Evolutionary conservation across 1,140 invertebrate species (phyloP), one percentile per base, ranked within the genome.

Genomic region (Drosophila willistoni): DNA sequence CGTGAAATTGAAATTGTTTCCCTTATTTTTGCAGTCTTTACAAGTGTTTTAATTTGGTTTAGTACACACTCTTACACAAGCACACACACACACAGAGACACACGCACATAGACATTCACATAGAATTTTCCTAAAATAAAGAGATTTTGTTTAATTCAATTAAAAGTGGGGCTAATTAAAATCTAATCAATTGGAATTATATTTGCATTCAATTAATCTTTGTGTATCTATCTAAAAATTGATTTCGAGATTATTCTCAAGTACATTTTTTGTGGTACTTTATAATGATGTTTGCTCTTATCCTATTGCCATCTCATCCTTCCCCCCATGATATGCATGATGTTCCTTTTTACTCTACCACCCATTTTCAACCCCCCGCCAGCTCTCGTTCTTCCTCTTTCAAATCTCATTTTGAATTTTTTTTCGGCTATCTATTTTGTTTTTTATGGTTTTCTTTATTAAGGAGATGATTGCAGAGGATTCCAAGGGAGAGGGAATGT

Each of bases 281-380:
- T 51, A 51, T 51, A 51, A 51, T 51, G 44, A 22, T 51, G 44
- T 51, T 51, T 51, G 17, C 44, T 51, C 44, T 51, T 51, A 51
- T 51, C 44, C 44, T 12, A 19, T 12, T 51, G 44, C 44, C 44
- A 51, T 51, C 19, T 51, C 13, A 51, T 51, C 17, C 44, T 51
- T 12, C 36, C 34, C 33, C 34, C 34, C 34, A 29, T 6, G 34
- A 36, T 47, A 47, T 17, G 2, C 14, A 47, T 47, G 17, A 47
- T 47, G 44, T 7, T 17, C 17, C 44, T 51, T 9, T 51, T 22
- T 51, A 4, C 44, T 22, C 36, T 3, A 13, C 36, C 10, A 19
- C 14, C 17, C 17, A 19, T 12, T 22, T 7, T 9, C 2, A 14
- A 9, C 7, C 4, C 7, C 14, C 9, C 2, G 6, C 7, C 44